A percentile compares a stretch with the other conserved stretches of the same genome.
Evolutionary conservation across 2,113 vertebrate genomes (phyloP).

Genomic region (Hippocampus abdominalis): DNA sequence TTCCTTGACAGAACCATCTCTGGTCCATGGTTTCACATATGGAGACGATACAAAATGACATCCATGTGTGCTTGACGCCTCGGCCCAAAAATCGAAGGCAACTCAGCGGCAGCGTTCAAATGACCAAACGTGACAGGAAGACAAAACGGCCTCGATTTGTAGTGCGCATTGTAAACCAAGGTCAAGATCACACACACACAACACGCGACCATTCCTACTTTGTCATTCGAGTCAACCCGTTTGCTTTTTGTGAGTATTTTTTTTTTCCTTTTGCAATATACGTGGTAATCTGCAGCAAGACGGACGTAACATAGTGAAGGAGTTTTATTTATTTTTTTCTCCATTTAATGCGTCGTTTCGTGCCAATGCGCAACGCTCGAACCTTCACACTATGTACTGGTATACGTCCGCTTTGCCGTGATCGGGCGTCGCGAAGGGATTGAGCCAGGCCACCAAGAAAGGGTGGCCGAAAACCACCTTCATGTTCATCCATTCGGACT

Average conservation of each 20-base stretch:
- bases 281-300: neutral
- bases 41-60: neutral
- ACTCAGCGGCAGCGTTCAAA: neutral
- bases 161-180: neutral
- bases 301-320: neutral
- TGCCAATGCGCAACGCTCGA: neutral
- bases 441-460: conserved; percentile 94
- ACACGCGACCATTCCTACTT: neutral
- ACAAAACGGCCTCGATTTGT: neutral
- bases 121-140: neutral
- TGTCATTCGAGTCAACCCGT: neutral
- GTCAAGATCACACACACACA: neutral
- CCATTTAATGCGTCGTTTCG: neutral
- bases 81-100: neutral
- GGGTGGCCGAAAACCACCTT: conserved; percentile 97
- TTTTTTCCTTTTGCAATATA: neutral
- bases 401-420: conserved; percentile 93
- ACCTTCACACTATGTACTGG: conserved; percentile 93
- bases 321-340: neutral
- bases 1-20: neutral
- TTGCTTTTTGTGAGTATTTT: neutral
- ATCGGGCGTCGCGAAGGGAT: conserved; percentile 89
- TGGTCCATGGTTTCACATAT: neutral
- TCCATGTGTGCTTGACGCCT: neutral
- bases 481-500: conserved; percentile 98